A percentile compares a stretch with the other conserved stretches of the same genome.
Evolutionary conservation across 2,113 vertebrate genomes (phyloP).

Genomic region (Dunckerocampus dactyliophorus): DNA sequence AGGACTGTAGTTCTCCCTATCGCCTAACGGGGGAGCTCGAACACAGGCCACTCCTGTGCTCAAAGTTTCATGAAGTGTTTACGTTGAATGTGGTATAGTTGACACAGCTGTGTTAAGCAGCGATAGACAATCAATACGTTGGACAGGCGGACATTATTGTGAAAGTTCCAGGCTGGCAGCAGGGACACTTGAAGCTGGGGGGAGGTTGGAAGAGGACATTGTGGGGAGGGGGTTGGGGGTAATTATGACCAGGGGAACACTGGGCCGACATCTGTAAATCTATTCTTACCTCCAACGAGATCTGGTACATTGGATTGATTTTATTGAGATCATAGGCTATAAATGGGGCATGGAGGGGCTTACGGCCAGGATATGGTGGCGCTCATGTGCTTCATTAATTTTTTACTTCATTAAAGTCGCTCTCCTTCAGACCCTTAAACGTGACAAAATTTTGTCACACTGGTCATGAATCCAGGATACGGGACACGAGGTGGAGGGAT

Average conservation of each 20-base stretch:
- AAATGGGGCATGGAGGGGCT: constrained; percentile 77
- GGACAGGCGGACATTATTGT: constrained; percentile 34
- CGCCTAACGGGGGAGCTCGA: constrained; percentile 77
- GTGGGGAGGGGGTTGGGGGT: constrained; percentile 24
- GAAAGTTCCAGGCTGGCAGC: constrained; percentile 54
- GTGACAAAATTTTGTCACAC: constrained; percentile 66
- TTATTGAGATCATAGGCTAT: constrained; percentile 81
- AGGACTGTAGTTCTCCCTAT: constrained; percentile 24
- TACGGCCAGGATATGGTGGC: constrained; percentile 73
- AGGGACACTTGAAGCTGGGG: constrained; percentile 21
- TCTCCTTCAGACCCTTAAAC: constrained; percentile 73
- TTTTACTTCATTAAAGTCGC: constrained; percentile 78
- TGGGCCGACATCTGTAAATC: constrained; percentile 72
- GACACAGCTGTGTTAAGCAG: no score
- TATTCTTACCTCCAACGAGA: constrained; percentile 75
- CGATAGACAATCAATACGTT: not conserved
- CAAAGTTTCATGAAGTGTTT: constrained; percentile 39
- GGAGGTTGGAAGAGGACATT: constrained; percentile 3
- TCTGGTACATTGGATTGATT: constrained; percentile 81
- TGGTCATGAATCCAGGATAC: constrained; percentile 48
- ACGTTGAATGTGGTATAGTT: not conserved
- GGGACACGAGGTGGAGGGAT: constrained; percentile 27
- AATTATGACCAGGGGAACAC: constrained; percentile 66
- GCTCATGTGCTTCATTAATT: constrained; percentile 79
- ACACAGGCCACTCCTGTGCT: constrained; percentile 69